phyloP scores from a whole-genome alignment of 2,888 invertebrate genomes.

The Dicranocentrus wangi region DNA sequence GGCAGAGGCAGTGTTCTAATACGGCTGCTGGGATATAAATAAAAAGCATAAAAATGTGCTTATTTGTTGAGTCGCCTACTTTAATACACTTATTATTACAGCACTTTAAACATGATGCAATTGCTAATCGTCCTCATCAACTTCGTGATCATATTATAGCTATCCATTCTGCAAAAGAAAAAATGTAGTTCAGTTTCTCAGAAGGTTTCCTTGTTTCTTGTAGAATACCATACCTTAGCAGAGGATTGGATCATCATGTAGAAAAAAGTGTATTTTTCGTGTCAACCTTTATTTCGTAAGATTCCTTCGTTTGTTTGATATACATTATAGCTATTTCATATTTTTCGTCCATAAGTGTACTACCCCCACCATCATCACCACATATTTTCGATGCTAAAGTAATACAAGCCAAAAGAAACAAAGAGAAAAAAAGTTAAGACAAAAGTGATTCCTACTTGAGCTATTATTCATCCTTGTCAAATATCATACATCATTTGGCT shows the following conservation, averaged over 20 bases:
- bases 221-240: too few species aligned
- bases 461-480: too few species aligned
- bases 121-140: slow-evolving; percentile 27
- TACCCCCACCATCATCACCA: not conserved
- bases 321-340: not conserved
- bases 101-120: slow-evolving; percentile 21
- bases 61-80: slow-evolving; percentile 17
- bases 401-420: not conserved
- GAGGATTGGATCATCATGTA: slow-evolving; percentile 28
- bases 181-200: slow-evolving; percentile 9
- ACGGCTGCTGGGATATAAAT: not conserved
- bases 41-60: slow-evolving; percentile 5
- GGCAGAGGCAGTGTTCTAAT: not conserved
- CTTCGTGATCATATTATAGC: slow-evolving; percentile 22
- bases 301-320: slow-evolving; percentile 3
- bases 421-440: too few species aligned
- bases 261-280: slow-evolving; percentile 29
- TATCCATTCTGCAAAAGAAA: not conserved
- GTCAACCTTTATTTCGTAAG: slow-evolving; percentile 42
- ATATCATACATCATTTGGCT: too few species aligned
- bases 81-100: slow-evolving; percentile 1
- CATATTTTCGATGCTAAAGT: not conserved
- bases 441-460: too few species aligned
- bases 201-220: slow-evolving; percentile 50
- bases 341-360: too few species aligned